These are phyloP conservation scores for Prietella phreatophila DNA, from an alignment of 2,113 vertebrate genomes.

Conservation along the genomic window DNA sequence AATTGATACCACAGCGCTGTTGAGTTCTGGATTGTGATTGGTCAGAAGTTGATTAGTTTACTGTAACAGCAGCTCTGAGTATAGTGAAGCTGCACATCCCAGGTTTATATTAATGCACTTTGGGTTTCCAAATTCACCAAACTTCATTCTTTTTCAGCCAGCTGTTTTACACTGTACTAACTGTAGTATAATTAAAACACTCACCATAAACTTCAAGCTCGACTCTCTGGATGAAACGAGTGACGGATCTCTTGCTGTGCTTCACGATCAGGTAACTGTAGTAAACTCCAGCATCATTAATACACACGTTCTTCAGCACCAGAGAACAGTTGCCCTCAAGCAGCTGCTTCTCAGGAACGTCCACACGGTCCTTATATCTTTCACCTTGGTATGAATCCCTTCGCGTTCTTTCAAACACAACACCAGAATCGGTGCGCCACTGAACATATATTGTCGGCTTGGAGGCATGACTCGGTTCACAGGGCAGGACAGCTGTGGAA, in stretches of 20 bases:
- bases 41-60: neutral
- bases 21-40: neutral
- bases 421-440: neutral
- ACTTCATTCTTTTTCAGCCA: neutral
- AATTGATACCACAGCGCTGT: neutral
- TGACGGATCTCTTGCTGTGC: neutral
- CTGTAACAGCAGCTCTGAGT: neutral
- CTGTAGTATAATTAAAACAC: neutral
- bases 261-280: neutral
- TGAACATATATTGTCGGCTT: neutral
- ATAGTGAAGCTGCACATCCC: neutral
- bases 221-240: neutral
- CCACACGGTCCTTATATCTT: neutral
- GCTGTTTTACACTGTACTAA: neutral
- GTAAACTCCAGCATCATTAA: slow-evolving; percentile 11
- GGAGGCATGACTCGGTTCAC: neutral
- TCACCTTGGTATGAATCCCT: neutral
- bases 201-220: neutral
- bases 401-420: neutral
- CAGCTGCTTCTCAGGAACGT: neutral
- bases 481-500: slow-evolving; percentile 13
- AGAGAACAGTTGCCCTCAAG: neutral
- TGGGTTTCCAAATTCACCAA: neutral
- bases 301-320: neutral
- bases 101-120: neutral